These are phyloP conservation scores for Xiphorhynchus elegans DNA, from an alignment of 2,113 vertebrate species.

Conservation along the genomic window DNA sequence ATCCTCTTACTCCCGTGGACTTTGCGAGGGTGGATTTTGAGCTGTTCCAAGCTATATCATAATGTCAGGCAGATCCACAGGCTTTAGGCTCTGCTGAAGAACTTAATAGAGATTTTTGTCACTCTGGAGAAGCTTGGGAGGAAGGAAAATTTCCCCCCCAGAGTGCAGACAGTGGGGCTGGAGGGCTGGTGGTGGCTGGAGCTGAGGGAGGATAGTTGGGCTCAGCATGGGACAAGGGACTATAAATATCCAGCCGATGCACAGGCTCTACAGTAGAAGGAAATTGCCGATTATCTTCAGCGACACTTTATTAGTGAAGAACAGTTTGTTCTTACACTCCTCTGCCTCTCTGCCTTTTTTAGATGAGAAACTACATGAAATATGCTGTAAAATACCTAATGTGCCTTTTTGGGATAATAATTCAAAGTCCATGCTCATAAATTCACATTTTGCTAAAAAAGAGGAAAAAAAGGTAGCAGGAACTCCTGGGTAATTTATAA, in stretches of 20 bases:
- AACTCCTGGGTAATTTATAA: not conserved
- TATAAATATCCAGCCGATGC: not conserved
- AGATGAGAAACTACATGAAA: slow-evolving; percentile 18
- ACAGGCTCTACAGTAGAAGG: not conserved
- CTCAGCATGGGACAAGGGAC: not conserved
- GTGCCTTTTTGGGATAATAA: slow-evolving; percentile 47
- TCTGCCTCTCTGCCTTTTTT: slow-evolving; percentile 31
- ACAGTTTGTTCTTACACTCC: slow-evolving; percentile 43
- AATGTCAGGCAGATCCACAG: not conserved
- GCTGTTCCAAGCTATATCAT: not conserved
- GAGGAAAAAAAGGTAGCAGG: not conserved
- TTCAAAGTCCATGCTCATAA: slow-evolving; percentile 37
- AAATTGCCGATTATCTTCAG: slow-evolving; percentile 14
- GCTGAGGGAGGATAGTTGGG: not conserved
- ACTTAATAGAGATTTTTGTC: slow-evolving; percentile 13
- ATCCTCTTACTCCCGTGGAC: slow-evolving; percentile 50
- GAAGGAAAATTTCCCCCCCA: not conserved
- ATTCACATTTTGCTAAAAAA: slow-evolving; percentile 18
- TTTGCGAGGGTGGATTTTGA: slow-evolving; percentile 24
- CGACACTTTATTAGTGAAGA: slow-evolving; percentile 16
- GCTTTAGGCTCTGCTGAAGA: not conserved
- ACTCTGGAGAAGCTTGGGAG: not conserved
- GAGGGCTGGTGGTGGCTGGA: not conserved
- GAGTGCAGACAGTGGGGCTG: not conserved
- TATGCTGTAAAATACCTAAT: slow-evolving; percentile 37